phyloP scores from a whole-genome alignment of 2,113 vertebrate genomes.

The Colistium nudipinnis region DNA sequence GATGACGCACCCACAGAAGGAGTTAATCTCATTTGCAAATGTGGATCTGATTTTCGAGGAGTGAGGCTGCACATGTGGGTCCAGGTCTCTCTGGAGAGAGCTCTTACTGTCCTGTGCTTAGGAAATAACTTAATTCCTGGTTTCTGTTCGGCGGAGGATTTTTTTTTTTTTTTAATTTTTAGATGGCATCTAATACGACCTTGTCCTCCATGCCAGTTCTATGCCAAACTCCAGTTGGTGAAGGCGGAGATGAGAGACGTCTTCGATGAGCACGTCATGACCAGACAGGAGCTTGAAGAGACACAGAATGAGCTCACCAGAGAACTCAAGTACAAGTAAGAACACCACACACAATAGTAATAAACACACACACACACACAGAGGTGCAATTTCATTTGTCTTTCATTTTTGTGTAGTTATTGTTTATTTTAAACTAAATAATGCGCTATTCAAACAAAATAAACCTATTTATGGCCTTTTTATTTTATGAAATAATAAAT shows the following conservation, averaged over 20 bases:
- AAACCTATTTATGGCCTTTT: no score
- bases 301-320: conserved; percentile 93
- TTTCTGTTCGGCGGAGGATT: neutral
- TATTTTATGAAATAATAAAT: no score
- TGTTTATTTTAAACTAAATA: no score
- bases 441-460: no score
- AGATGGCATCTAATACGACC: neutral
- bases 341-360: neutral
- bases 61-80: neutral
- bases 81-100: neutral
- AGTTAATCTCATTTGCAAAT: conserved; percentile 13
- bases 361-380: neutral
- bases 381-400: neutral
- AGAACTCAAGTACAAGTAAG: conserved; percentile 97
- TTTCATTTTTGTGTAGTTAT: no score
- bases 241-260: conserved; percentile 93
- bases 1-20: conserved; percentile 37
- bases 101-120: neutral
- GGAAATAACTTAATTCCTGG: neutral
- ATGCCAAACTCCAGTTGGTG: conserved; percentile 91
- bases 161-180: neutral
- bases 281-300: conserved; percentile 95
- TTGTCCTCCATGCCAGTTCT: conserved; percentile 79
- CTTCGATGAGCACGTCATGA: conserved; percentile 90
- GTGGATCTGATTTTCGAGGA: no score